Evolutionary conservation across 2,113 vertebrate genomes (phyloP).

Genomic region (Apodemus sylvaticus): DNA sequence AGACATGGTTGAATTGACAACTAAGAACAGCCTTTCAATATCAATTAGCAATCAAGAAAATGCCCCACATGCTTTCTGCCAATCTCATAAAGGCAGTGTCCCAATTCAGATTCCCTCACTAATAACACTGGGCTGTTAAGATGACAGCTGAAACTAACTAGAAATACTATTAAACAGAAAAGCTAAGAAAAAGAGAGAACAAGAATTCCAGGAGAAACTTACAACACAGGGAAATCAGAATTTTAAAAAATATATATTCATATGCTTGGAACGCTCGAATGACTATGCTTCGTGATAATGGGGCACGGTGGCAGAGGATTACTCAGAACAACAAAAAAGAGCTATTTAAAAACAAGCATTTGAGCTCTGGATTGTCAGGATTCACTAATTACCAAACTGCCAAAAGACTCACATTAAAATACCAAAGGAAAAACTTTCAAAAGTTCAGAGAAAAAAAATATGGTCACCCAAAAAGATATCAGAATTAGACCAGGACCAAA

Average conservation of each 20-base stretch:
- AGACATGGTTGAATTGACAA: neutral
- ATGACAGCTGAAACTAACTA: neutral
- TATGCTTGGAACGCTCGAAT: neutral
- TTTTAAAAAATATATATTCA: neutral
- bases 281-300: slow-evolving; percentile 19
- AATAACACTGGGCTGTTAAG: neutral
- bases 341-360: neutral
- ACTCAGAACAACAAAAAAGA: slow-evolving; percentile 28
- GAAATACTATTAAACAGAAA: slow-evolving; percentile 19
- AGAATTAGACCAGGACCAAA: slow-evolving; percentile 16
- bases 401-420: slow-evolving; percentile 18
- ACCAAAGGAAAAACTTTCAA: neutral
- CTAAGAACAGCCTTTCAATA: neutral
- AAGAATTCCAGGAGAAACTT: neutral
- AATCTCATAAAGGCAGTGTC: neutral
- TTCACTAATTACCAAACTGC: neutral
- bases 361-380: slow-evolving; percentile 36
- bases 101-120: neutral
- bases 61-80: neutral
- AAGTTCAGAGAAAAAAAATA: neutral
- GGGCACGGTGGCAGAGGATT: neutral
- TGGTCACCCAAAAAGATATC: slow-evolving; percentile 12
- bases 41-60: neutral
- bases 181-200: neutral
- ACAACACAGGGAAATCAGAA: neutral